Evolutionary conservation across 2,797 vertebrate species (phyloP), one percentile per base, ranked within the genome.

Genomic region (Crypturellus tataupa): DNA sequence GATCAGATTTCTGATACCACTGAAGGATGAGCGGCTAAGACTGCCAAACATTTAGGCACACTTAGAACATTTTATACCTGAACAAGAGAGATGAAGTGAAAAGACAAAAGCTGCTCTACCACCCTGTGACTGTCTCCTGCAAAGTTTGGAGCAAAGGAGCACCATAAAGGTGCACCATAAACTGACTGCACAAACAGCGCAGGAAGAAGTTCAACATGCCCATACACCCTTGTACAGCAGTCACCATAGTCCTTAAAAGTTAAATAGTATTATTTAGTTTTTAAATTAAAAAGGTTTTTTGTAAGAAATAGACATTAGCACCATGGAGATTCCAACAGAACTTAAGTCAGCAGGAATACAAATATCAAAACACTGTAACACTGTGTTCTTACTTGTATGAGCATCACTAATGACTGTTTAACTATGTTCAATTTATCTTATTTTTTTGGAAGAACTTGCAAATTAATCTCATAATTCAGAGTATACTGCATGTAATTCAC

Each of bases 351-450:
- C 25, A 87, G 23, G 69, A 81, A 46, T 27, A 40, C 5, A 44
- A 77, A 39, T 7, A 79, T 21, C 33, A 80, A 8, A 82, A 23
- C 15, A 73, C 49, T 0, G 51, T 3, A 64, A 5, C 18, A 51
- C 21, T 70, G 17, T 4, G 6, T 3, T 80, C 20, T 65, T 72
- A 25, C 27, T 62, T 11, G 10, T 4, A 19, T 12, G 18, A 85
- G 13, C 7, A n/a, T 5, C n/a, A 35, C n/a, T 68, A 44, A 58
- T 8, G 2, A 68, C 17, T 3, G 2, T 25, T 78, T 4, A 79
- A 55, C 15, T 15, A 8, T 1, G 3, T n/a, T n/a, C 1, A 1
- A 37, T 19, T 6, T 84, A 55, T 69, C 35, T 42, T 60, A 2
- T 12, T 69, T 27, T 31, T 80, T 55, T 63, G 46, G 12, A 72